Percentiles rank a stretch among this genome's conserved stretches.
These are phyloP conservation scores for Antennarius maculatus DNA, from an alignment of 2,797 vertebrate species.

Conservation along the genomic window DNA sequence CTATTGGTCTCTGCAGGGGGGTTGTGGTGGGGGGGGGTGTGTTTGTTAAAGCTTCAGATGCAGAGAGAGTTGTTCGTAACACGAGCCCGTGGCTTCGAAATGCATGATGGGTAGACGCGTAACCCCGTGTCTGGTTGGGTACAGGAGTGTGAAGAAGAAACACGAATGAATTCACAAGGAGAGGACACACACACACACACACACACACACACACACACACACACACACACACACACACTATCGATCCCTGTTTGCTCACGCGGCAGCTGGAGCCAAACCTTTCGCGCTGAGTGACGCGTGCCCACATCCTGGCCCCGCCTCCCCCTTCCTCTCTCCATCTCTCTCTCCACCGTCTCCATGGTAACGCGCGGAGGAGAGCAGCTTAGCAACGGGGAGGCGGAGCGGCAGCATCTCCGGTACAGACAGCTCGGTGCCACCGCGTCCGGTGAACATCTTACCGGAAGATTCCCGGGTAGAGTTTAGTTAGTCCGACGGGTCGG, in stretches of 20 bases:
- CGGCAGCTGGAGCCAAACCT: slow-evolving; percentile 39
- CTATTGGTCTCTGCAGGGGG: slow-evolving; percentile 23
- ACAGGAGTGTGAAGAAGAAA: too few species aligned
- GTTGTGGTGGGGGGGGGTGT: not conserved
- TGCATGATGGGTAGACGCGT: too few species aligned
- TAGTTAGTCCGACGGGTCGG: too few species aligned
- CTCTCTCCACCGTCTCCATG: slow-evolving; percentile 69
- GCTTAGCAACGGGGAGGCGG: slow-evolving; percentile 76
- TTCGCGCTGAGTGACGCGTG: slow-evolving; percentile 62
- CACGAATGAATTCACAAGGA: too few species aligned
- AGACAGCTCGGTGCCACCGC: slow-evolving; percentile 51
- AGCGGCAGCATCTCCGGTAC: slow-evolving; percentile 52
- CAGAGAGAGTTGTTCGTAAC: too few species aligned
- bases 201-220: slow-evolving; percentile 1
- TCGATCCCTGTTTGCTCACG: slow-evolving; percentile 48
- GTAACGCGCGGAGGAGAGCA: slow-evolving; percentile 76
- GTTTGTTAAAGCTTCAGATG: not conserved
- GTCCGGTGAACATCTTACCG: slow-evolving; percentile 13
- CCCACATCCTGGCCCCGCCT: slow-evolving; percentile 61
- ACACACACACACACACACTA: slow-evolving; percentile 4
- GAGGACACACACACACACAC: slow-evolving; percentile 5
- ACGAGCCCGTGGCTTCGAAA: too few species aligned
- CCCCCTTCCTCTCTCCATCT: slow-evolving; percentile 53
- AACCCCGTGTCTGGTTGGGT: too few species aligned
- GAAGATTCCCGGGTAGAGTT: too few species aligned